Conservation (phyloP, 2,797 vertebrate species). For the Scyliorhinus canicula region DNA sequence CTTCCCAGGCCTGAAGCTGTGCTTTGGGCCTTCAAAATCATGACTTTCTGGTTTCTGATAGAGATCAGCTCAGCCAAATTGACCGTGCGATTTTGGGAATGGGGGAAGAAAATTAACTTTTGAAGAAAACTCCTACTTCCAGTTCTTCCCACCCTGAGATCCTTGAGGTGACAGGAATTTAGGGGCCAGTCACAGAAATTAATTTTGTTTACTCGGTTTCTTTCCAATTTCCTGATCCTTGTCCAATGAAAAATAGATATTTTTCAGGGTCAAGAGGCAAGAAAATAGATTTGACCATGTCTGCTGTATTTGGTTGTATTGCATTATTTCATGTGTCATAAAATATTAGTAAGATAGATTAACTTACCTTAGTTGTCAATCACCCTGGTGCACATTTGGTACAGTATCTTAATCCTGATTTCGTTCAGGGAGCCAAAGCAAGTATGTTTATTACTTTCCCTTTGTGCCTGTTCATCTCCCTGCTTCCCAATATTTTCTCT, state of each 20-base stretch:
- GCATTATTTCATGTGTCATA: not conserved
- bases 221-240: not conserved
- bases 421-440: not conserved
- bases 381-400: too few species aligned
- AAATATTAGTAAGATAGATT: not conserved
- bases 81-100: not conserved
- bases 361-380: not conserved
- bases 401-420: not conserved
- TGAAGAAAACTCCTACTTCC: too few species aligned
- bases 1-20: too few species aligned
- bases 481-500: not conserved
- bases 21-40: not conserved
- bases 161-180: not conserved
- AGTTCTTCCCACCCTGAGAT: not conserved
- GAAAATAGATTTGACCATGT: not conserved
- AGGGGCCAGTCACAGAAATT: not conserved
- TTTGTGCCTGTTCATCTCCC: not conserved
- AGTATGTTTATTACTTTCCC: not conserved
- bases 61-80: not conserved
- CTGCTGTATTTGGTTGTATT: not conserved
- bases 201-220: not conserved
- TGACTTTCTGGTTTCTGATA: not conserved
- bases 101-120: not conserved
- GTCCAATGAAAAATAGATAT: not conserved
- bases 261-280: not conserved